phyloP scores from a whole-genome alignment of 2,113 vertebrate genomes.

The Galbula dea region DNA sequence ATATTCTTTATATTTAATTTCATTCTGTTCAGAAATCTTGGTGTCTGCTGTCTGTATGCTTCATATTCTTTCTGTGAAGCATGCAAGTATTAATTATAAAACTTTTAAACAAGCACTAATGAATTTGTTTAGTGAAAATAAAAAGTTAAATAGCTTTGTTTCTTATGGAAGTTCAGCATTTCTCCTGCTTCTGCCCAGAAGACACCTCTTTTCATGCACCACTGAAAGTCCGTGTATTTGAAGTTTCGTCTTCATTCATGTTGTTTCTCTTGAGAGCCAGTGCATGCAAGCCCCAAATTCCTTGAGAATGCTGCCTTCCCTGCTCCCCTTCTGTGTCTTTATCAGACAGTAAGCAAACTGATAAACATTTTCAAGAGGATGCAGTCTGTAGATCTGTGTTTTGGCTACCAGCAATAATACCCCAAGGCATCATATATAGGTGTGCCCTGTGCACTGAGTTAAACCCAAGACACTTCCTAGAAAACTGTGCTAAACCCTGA shows the following conservation, averaged over 20 bases:
- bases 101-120: not conserved
- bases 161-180: not conserved
- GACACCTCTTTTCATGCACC: not conserved
- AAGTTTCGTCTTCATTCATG: not conserved
- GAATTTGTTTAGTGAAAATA: not conserved
- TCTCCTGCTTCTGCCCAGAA: not conserved
- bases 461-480: not conserved
- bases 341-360: not conserved
- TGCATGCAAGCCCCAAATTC: not conserved
- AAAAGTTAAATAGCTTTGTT: not conserved
- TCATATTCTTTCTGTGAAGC: not conserved
- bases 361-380: not conserved
- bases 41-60: not conserved
- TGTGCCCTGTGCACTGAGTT: not conserved
- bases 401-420: not conserved
- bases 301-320: not conserved
- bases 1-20: not conserved
- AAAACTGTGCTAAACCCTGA: not conserved
- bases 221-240: not conserved
- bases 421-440: not conserved
- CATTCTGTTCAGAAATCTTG: not conserved
- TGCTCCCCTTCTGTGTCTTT: not conserved
- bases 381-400: not conserved
- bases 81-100: not conserved
- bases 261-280: not conserved